Evolutionary conservation across 2,888 invertebrate species (phyloP).

Genomic region (Xestia xanthographa): DNA sequence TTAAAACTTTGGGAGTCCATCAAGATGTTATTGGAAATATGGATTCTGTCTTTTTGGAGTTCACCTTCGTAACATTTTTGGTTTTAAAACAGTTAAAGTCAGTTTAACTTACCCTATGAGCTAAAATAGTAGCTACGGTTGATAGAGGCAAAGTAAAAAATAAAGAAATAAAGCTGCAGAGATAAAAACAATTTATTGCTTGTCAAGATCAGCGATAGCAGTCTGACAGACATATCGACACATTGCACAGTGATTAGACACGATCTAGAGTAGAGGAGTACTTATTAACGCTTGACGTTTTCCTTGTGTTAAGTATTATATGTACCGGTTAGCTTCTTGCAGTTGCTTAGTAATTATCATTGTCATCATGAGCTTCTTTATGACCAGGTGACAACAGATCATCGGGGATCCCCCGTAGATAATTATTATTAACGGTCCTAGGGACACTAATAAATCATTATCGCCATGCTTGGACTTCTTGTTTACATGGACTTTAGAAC

Average conservation of each 20-base stretch:
- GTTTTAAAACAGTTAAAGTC: neutral
- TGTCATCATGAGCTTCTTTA: constrained; percentile 11
- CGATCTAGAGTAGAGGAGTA: constrained; percentile 42
- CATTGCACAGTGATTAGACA: constrained; percentile 52
- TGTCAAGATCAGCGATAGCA: constrained; percentile 56
- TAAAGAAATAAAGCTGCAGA: neutral
- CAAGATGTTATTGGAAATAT: constrained; percentile 19
- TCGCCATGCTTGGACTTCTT: neutral
- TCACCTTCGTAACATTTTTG: neutral
- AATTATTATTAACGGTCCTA: neutral
- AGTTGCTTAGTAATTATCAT: constrained; percentile 33
- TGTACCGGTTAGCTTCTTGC: constrained; percentile 17
- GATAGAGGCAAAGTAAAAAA: constrained; percentile 8
- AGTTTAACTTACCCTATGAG: neutral
- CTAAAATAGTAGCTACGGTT: neutral
- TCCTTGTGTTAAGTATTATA: constrained; percentile 31
- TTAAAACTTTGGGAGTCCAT: constrained; percentile 45
- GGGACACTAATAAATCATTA: neutral
- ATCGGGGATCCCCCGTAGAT: constrained; percentile 8
- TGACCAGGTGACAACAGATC: neutral
- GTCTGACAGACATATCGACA: constrained; percentile 49
- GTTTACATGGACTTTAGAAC: neutral
- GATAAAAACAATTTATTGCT: constrained; percentile 45
- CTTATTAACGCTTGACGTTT: constrained; percentile 34
- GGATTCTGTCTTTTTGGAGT: neutral